A percentile compares a stretch with the other conserved stretches of the same genome.
phyloP scores from a whole-genome alignment of 2,113 vertebrate species.

The Tapirus terrestris region DNA sequence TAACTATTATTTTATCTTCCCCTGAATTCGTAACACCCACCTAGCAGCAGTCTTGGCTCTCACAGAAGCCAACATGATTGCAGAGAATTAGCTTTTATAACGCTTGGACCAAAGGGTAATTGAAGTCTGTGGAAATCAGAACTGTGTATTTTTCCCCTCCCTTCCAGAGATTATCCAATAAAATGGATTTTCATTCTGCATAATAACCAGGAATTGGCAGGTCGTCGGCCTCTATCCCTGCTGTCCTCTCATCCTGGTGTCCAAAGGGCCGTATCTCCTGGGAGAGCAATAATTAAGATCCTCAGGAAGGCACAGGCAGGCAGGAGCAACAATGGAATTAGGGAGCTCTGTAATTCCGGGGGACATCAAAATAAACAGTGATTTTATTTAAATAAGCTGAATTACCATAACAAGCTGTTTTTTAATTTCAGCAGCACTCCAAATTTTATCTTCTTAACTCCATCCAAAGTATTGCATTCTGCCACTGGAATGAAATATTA shows the following conservation, averaged over 20 bases:
- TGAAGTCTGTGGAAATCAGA: conserved; percentile 30
- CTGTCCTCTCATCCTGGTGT: not conserved
- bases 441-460: conserved; percentile 80
- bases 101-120: conserved; percentile 47
- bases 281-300: conserved; percentile 30
- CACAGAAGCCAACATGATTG: conserved; percentile 31
- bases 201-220: not conserved
- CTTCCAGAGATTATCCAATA: conserved; percentile 21
- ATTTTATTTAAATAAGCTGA: conserved; percentile 78
- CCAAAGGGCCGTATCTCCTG: not conserved
- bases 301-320: not conserved
- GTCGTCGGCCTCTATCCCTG: not conserved
- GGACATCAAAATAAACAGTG: conserved; percentile 24
- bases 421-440: conserved; percentile 71
- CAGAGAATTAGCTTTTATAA: conserved; percentile 50
- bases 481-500: conserved; percentile 83
- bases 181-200: conserved; percentile 57
- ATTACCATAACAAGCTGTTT: conserved; percentile 78
- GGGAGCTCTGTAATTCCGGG: not conserved
- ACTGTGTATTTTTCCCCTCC: not conserved
- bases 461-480: conserved; percentile 69
- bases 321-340: conserved; percentile 65
- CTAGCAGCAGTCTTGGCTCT: not conserved
- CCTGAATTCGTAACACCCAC: not conserved
- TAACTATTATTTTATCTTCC: conserved; percentile 12